Evolutionary conservation across 2,888 invertebrate genomes (phyloP), one percentile per base, ranked within the genome.

Genomic region (Himalopsyche tibetana): DNA sequence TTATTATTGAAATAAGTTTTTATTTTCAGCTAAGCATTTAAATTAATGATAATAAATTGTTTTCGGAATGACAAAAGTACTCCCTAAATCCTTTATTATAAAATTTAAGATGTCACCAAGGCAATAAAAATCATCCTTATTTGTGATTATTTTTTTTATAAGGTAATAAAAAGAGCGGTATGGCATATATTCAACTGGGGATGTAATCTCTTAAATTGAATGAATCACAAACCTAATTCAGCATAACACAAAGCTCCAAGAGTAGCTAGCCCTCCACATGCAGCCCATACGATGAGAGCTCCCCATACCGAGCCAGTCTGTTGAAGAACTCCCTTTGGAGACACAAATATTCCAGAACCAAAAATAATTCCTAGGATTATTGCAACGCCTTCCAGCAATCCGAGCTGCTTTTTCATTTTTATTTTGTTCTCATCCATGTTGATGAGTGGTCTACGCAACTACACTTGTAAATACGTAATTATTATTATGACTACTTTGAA

Each of bases 201-300:
- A 74, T 36, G 4, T 19, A 74, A 74, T 3, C 5, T 8, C 19
- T 19, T 19, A 83, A 86, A 82, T 19, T 63, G 63, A 63, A 19
- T 63, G 8, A 63, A 63, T 82, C 4, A 15, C 42, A 81, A 92
- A 90, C 96, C 99, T 88, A 99, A 93, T 94, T 99, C 99, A 12
- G 99, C 99, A 91, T 99, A 99, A 89, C 99, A 99, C 74, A 99
- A 92, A 0, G 99, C 99, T 11, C 99, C 99, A 55, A 99, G 94
- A 92, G 98, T 97, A 0, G 98, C 98, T 56, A 99, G 93, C 5
- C 97, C 90, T 3, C 99, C 99, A 91, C 98, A 98, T 2, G 96
- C 91, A 0, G 96, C 93, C 99, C 99, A 99, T 83, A 99, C 95
- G 3, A 96, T 91, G 36, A 99, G 91, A 0, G 98, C 97, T 42